Percentiles rank a stretch among this genome's conserved stretches.
phyloP scores from a whole-genome alignment of 1,140 invertebrate genomes.

The Copidosoma floridanum region DNA sequence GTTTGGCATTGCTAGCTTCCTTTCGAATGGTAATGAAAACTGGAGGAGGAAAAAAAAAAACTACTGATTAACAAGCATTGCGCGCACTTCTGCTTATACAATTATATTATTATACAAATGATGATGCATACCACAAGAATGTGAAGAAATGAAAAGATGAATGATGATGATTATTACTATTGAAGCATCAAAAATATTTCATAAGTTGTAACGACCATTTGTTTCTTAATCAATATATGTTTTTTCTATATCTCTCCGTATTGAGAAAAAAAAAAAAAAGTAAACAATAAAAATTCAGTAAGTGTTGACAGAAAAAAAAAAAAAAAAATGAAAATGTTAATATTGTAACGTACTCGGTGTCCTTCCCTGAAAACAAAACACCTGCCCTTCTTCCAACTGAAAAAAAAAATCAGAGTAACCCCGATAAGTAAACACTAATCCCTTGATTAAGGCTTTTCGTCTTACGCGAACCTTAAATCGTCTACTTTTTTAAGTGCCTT shows the following conservation, averaged over 20 bases:
- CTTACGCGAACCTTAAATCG: slow-evolving; percentile 20
- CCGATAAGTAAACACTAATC: slow-evolving; percentile 6
- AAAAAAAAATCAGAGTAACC: no score
- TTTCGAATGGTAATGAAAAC: no score
- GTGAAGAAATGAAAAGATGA: no score
- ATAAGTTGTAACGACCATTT: slow-evolving; percentile 53
- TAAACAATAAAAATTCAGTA: slow-evolving; percentile 56
- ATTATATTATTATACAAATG: slow-evolving; percentile 57
- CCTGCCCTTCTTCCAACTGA: no score
- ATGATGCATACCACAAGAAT: slow-evolving; percentile 46
- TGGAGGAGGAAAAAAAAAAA: no score
- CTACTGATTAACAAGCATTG: not conserved
- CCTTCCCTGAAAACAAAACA: slow-evolving; percentile 16
- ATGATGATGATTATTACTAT: slow-evolving; percentile 46
- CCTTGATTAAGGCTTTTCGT: slow-evolving; percentile 18
- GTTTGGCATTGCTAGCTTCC: slow-evolving; percentile 43
- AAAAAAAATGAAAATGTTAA: no score
- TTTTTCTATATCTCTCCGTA: slow-evolving; percentile 56
- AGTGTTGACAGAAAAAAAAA: no score
- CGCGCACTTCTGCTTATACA: slow-evolving; percentile 52
- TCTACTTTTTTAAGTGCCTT: slow-evolving; percentile 27
- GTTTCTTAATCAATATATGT: slow-evolving; percentile 56
- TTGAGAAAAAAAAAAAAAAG: slow-evolving; percentile 52
- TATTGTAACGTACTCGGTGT: slow-evolving; percentile 23
- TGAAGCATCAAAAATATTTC: slow-evolving; percentile 47